phyloP scores from a whole-genome alignment of 1,140 invertebrate species.

The Drosophila athabasca region DNA sequence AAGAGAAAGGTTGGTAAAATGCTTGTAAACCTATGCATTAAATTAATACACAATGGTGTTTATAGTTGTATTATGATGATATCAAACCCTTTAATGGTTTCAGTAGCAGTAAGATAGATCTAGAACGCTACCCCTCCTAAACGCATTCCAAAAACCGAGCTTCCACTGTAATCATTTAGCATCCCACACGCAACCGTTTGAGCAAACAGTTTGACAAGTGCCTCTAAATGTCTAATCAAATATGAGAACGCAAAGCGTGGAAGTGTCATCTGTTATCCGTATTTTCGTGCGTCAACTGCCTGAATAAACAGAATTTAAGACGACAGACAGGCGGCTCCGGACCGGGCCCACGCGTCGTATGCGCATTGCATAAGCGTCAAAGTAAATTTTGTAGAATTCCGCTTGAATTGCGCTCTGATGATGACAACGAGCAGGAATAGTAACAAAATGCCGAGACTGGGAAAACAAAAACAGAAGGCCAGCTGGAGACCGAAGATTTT shows the following conservation, averaged over 20 bases:
- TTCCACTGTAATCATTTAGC: no score
- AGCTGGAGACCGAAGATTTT: neutral
- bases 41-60: no score
- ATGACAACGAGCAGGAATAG: slow-evolving; percentile 46
- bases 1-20: no score
- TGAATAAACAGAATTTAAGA: slow-evolving; percentile 43
- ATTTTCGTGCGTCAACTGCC: slow-evolving; percentile 14
- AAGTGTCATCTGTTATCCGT: neutral
- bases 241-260: slow-evolving; percentile 15
- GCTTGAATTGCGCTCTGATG: slow-evolving; percentile 70
- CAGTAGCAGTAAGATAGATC: no score
- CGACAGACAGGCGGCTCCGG: neutral
- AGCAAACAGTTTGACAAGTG: slow-evolving; percentile 20
- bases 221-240: slow-evolving; percentile 60
- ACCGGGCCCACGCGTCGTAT: slow-evolving; percentile 51
- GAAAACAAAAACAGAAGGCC: neutral
- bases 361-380: slow-evolving; percentile 72
- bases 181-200: no score
- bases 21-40: no score
- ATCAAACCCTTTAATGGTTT: no score
- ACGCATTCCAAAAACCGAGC: no score
- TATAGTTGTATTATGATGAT: no score
- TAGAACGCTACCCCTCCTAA: no score
- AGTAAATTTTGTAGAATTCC: slow-evolving; percentile 70
- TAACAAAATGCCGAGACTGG: slow-evolving; percentile 2